A percentile compares a stretch with the other conserved stretches of the same genome.
phyloP scores from a whole-genome alignment of 2,113 vertebrate genomes.

The Caloenas nicobarica region DNA sequence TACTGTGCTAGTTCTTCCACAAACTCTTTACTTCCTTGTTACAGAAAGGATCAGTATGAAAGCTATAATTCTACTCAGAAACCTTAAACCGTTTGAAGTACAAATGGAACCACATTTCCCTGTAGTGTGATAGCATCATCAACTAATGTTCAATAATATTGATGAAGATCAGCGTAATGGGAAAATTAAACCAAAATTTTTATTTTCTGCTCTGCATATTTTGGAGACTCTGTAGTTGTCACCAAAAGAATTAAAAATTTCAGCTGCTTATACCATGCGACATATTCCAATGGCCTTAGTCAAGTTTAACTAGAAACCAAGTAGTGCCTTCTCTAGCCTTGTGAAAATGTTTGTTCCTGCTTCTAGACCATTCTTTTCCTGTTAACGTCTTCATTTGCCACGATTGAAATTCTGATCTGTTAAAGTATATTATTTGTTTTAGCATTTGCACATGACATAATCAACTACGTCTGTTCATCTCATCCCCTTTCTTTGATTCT shows the following conservation, averaged over 20 bases:
- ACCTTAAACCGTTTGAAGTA: not conserved
- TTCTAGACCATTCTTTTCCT: not conserved
- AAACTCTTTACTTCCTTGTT: not conserved
- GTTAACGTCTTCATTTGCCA: not conserved
- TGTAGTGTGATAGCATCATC: not conserved
- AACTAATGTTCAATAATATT: not conserved
- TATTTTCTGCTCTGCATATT: not conserved
- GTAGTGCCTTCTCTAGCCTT: not conserved
- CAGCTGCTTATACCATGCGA: not conserved
- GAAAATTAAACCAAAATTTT: not conserved
- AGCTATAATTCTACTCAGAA: not conserved
- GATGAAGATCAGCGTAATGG: not conserved
- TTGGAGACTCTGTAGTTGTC: not conserved
- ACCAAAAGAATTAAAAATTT: not conserved
- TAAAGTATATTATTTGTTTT: not conserved
- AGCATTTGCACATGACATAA: not conserved
- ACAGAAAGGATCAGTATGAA: not conserved
- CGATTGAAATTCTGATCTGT: not conserved
- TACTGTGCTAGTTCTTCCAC: not conserved
- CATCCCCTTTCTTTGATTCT: accelerated
- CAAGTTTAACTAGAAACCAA: not conserved
- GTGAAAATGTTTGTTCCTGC: not conserved
- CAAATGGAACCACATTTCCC: not conserved
- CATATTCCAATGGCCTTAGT: not conserved
- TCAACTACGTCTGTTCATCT: not conserved